These are phyloP conservation scores for Zelostemma sp. DNA, from an alignment of 1,140 invertebrate genomes.

Conservation along the genomic window DNA sequence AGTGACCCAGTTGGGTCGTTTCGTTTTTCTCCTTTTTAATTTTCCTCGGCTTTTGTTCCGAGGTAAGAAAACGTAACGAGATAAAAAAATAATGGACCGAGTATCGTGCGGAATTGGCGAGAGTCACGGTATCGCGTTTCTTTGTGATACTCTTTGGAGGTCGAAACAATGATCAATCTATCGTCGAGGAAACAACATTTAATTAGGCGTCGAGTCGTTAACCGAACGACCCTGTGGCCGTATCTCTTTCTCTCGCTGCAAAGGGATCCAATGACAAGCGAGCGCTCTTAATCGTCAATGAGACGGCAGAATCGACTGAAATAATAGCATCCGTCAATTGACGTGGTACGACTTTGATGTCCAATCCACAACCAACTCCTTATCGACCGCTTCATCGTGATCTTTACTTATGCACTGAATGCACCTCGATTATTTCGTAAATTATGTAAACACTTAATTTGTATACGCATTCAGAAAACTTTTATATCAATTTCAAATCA, in stretches of 20 bases:
- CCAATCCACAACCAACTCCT: constrained; percentile 24
- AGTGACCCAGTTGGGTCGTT: constrained; percentile 7
- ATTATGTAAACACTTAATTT: too few species aligned
- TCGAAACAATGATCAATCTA: constrained; percentile 53
- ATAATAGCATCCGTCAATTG: constrained; percentile 45
- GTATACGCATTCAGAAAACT: too few species aligned
- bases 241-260: constrained; percentile 44
- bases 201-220: constrained; percentile 51
- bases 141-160: constrained; percentile 32
- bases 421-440: too few species aligned
- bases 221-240: constrained; percentile 42
- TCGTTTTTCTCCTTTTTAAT: constrained; percentile 14
- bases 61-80: not conserved
- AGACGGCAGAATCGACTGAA: constrained; percentile 39
- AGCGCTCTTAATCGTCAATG: constrained; percentile 45
- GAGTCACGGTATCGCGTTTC: constrained; percentile 10
- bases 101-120: not conserved
- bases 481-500: too few species aligned
- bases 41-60: not conserved
- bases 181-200: constrained; percentile 51
- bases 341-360: constrained; percentile 31
- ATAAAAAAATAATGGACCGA: not conserved
- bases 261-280: constrained; percentile 35
- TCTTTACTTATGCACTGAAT: not conserved
- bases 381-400: constrained; percentile 30